Conservation (phyloP, 2,888 invertebrate genomes). For the Aspidapion aeneum region DNA sequence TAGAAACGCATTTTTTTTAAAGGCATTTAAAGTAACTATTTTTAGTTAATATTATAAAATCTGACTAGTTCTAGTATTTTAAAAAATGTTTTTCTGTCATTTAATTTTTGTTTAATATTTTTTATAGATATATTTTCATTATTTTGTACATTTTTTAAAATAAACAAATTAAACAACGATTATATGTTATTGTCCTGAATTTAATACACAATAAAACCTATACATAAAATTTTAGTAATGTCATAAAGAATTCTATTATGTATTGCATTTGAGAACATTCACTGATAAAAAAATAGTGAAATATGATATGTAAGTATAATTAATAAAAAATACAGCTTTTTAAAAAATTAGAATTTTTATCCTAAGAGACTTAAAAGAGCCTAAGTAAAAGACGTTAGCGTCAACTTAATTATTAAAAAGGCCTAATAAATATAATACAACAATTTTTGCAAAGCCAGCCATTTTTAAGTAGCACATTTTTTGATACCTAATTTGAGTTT, state of each 20-base stretch:
- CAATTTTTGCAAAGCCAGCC: no score
- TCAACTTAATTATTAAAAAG: no score
- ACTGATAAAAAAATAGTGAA: conserved; percentile 22
- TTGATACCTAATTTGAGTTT: no score
- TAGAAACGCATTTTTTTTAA: no score
- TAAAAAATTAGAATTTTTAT: conserved; percentile 7
- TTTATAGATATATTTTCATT: background rate
- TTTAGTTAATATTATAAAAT: no score
- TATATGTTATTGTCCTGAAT: background rate
- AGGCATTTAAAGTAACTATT: no score
- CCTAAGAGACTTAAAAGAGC: no score
- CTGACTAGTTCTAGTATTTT: background rate
- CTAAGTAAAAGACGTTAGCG: no score
- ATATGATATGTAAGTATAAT: conserved; percentile 26
- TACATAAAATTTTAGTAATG: conserved; percentile 17
- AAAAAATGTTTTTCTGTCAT: background rate
- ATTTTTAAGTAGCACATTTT: no score
- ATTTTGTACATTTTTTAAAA: background rate
- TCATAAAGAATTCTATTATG: conserved; percentile 23
- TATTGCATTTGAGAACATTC: conserved; percentile 18
- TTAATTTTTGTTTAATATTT: background rate
- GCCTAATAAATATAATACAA: no score
- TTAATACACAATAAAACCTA: conserved; percentile 24
- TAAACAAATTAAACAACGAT: background rate
- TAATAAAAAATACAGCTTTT: conserved; percentile 20